Percentiles rank a stretch among this genome's conserved stretches.
Conservation (phyloP, 2,888 invertebrate genomes). For the Brachyptera putata region DNA sequence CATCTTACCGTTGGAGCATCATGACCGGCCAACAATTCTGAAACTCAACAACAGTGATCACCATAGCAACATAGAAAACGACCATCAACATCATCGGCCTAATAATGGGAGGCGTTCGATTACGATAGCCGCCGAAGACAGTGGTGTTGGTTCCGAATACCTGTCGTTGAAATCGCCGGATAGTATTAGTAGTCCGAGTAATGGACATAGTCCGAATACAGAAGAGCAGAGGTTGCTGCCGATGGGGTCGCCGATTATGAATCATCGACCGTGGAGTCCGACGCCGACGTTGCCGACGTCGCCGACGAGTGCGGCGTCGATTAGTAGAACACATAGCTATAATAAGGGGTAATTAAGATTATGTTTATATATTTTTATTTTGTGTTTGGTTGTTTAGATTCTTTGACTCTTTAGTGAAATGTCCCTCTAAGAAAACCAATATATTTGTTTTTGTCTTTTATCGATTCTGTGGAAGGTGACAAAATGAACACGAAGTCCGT, state of each 20-base stretch:
- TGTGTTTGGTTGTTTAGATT: too few relatives aligned
- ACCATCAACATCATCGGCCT: background rate
- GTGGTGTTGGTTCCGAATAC: background rate
- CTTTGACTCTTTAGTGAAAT: too few relatives aligned
- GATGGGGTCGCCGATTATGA: conserved; percentile 3
- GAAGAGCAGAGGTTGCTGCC: background rate
- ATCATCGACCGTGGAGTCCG: conserved; percentile 1
- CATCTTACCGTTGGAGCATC: background rate
- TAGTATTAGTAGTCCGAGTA: background rate
- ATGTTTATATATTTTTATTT: too few relatives aligned
- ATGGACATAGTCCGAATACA: background rate
- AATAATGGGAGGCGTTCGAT: background rate
- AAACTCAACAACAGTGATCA: background rate
- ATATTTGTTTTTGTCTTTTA: too few relatives aligned
- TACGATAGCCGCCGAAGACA: background rate
- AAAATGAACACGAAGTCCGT: too few relatives aligned
- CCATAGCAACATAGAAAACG: background rate
- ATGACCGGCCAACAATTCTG: background rate
- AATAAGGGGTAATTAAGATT: background rate
- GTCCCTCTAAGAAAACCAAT: too few relatives aligned
- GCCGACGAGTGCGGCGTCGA: too few relatives aligned
- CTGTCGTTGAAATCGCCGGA: background rate
- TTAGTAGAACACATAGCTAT: background rate
- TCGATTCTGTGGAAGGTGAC: too few relatives aligned
- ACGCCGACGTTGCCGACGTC: conserved; percentile 14